Evolutionary conservation across 2,113 vertebrate genomes (phyloP), one percentile per base, ranked within the genome.

Genomic region (Calidris pugnax): DNA sequence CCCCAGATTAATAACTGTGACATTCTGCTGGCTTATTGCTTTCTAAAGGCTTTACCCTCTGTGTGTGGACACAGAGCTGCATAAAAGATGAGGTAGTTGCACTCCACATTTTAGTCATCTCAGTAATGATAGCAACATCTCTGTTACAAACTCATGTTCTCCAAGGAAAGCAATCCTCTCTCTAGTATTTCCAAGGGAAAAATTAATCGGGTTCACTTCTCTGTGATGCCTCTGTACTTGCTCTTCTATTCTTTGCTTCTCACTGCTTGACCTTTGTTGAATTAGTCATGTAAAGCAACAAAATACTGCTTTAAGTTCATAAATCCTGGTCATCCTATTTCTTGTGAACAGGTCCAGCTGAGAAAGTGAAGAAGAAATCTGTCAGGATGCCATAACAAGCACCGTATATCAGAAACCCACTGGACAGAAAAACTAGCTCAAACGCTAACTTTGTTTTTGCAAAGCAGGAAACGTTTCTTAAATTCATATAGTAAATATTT

Each of bases 341-440:
- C 59, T 41, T 80, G 32, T 64, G 80, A 96, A 89, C 84, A 84
- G 67, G 80, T 97, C 96, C 93, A 95, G 96, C 96, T 94, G 93
- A 89, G 97, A 89, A 89, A 95, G 69, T 90, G 91, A 94, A 95
- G 95, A 87, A 85, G 78, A 92, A 97, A 91, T 85, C 67, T 97
- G 95, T 97, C 93, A 97, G 69, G 64, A 71, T 97, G 97, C 95
- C 92, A 91, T 93, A 91, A 94, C 90, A 98, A 97, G 97, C 91
- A 96, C 62, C 5, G 10, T 90, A 57, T 95, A 85, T 87, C 82
- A 94, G 95, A 96, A 85, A 89, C 79, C 67, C 87, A 93, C 78
- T 90, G 73, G 90, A 93, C 71, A 91, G 94, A 87, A 92, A 87
- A 89, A 55, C 75, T 57, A 93, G 60, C 67, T 94, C 94, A 96